Evolutionary conservation across 2,888 invertebrate species (phyloP).

Genomic region (Drosophila rubida): DNA sequence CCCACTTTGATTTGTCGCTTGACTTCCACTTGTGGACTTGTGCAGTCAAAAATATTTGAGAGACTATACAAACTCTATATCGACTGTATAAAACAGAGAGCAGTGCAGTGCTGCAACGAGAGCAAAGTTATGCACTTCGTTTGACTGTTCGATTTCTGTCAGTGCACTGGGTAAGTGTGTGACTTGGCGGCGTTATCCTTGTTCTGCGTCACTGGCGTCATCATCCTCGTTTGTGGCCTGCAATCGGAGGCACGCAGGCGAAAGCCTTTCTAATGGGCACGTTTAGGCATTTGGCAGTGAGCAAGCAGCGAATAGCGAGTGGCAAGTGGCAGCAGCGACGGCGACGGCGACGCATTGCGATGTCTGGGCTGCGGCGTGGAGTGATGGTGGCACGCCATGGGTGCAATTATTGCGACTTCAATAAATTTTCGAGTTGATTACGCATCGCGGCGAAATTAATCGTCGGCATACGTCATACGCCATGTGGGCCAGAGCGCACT

Average conservation of each 20-base stretch:
- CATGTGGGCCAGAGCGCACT: conserved; percentile 36
- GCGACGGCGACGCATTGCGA: background rate
- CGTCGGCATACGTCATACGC: conserved; percentile 69
- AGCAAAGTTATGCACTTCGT: too few relatives aligned
- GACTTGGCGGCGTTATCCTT: conserved; percentile 32
- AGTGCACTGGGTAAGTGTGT: conserved; percentile 35
- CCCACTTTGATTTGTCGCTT: too few relatives aligned
- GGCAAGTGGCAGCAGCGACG: background rate
- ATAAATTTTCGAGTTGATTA: conserved; percentile 78
- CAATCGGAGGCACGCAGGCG: conserved; percentile 72
- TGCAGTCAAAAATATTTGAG: too few relatives aligned
- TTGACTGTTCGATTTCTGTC: too few relatives aligned
- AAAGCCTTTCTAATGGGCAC: conserved; percentile 74
- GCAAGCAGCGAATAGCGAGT: background rate
- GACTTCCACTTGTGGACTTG: too few relatives aligned
- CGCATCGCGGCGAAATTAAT: conserved; percentile 75
- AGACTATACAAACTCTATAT: too few relatives aligned
- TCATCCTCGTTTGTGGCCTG: conserved; percentile 48
- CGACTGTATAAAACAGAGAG: too few relatives aligned
- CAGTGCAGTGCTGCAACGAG: too few relatives aligned
- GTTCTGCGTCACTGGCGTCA: conserved; percentile 8
- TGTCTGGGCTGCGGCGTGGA: background rate
- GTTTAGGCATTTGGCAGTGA: conserved; percentile 40
- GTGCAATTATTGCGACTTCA: conserved; percentile 79
- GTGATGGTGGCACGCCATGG: conserved; percentile 40